These are phyloP conservation scores for Paratilapia polleni DNA, from an alignment of 2,113 vertebrate species.

Conservation along the genomic window DNA sequence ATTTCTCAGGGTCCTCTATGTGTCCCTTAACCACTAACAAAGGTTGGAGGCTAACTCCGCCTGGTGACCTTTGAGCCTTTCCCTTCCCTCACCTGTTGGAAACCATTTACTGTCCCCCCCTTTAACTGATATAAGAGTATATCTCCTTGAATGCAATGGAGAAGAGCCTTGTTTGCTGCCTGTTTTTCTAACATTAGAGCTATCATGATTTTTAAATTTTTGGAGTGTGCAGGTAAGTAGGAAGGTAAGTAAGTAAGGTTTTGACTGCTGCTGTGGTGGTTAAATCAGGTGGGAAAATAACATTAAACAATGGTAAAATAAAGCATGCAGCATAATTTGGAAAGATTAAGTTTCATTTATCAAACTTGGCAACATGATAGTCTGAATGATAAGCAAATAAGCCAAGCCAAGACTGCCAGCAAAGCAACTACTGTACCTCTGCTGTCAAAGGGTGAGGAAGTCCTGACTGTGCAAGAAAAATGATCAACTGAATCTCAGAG, in stretches of 20 bases:
- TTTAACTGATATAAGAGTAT: slow-evolving; percentile 64
- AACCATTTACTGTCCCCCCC: slow-evolving; percentile 27
- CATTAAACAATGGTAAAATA: neutral
- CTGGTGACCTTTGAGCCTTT: slow-evolving; percentile 56
- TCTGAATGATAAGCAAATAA: slow-evolving; percentile 67
- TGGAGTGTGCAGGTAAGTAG: slow-evolving; percentile 66
- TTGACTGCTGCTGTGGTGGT: slow-evolving; percentile 13
- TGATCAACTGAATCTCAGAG: slow-evolving; percentile 35
- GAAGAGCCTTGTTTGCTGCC: slow-evolving; percentile 72
- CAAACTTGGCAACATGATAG: slow-evolving; percentile 61
- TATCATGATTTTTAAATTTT: slow-evolving; percentile 50
- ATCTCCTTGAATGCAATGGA: slow-evolving; percentile 75
- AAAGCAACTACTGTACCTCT: slow-evolving; percentile 58
- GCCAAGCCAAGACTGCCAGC: slow-evolving; percentile 77
- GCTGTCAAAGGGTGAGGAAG: slow-evolving; percentile 50
- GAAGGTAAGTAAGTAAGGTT: slow-evolving; percentile 79
- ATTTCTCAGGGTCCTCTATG: slow-evolving; percentile 39
- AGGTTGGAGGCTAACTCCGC: slow-evolving; percentile 50
- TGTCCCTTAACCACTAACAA: slow-evolving; percentile 42
- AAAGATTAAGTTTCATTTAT: slow-evolving; percentile 58
- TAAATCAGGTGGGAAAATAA: slow-evolving; percentile 19
- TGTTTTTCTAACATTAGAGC: slow-evolving; percentile 59
- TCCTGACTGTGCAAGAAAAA: slow-evolving; percentile 69
- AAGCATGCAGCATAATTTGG: slow-evolving; percentile 68
- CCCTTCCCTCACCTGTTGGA: slow-evolving; percentile 25